phyloP scores from a whole-genome alignment of 30 jellyfish, hydroid and myxozoan genomes.

The Clytia hemisphaerica region DNA sequence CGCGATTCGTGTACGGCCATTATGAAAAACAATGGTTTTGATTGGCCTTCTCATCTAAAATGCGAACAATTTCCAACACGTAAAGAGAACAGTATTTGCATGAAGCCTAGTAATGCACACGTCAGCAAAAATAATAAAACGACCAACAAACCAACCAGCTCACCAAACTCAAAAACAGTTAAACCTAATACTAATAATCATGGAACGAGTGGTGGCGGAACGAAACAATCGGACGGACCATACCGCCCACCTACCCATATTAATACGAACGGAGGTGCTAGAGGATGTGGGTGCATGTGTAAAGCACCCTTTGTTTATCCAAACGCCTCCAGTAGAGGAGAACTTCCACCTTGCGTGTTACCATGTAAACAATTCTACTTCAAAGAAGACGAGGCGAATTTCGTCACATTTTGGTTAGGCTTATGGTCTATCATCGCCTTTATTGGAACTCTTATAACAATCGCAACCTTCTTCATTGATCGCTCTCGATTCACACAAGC shows the following conservation, averaged over 20 bases:
- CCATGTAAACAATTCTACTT: conserved; percentile 71
- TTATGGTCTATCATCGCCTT: conserved; percentile 77
- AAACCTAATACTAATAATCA: neutral
- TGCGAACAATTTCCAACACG: conserved; percentile 72
- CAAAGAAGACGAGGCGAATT: conserved; percentile 52
- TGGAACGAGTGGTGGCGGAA: neutral
- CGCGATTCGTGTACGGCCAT: conserved; percentile 71
- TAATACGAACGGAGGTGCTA: neutral
- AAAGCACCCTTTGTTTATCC: conserved; percentile 84
- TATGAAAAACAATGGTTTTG: conserved; percentile 57
- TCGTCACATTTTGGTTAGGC: conserved; percentile 83
- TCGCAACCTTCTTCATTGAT: conserved; percentile 66
- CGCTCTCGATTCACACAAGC: conserved; percentile 59
- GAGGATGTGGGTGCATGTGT: conserved; percentile 90
- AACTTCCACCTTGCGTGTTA: conserved; percentile 79
- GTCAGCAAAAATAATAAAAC: neutral
- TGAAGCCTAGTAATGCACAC: no score
- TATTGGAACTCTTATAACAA: conserved; percentile 48
- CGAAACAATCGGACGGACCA: no score
- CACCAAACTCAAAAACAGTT: neutral
- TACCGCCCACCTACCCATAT: neutral
- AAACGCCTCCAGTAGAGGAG: conserved; percentile 51
- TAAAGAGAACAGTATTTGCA: conserved; percentile 56
- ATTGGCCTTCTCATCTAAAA: conserved; percentile 89
- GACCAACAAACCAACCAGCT: neutral